These are phyloP conservation scores for Sphaeramia orbicularis DNA, from an alignment of 2,797 vertebrate genomes.

Conservation along the genomic window DNA sequence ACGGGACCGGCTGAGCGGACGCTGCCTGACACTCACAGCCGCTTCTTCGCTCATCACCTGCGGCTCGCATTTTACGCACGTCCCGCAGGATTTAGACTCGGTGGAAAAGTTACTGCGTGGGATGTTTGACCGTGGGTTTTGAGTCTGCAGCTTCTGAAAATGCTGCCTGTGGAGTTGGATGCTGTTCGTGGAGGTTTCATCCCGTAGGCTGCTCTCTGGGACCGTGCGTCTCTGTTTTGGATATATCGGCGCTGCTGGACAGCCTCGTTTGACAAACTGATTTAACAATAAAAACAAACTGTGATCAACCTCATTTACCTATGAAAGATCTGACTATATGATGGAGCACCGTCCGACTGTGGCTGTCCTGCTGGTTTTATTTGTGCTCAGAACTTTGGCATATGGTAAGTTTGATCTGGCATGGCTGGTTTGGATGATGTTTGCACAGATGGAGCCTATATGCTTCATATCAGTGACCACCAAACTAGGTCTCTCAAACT, in stretches of 20 bases:
- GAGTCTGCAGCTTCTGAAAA: constrained; percentile 23
- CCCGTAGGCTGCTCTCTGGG: constrained; percentile 34
- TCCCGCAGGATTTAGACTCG: constrained; percentile 7
- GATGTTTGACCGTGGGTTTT: constrained; percentile 27
- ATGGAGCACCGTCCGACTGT: constrained; percentile 80
- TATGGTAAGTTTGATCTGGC: constrained; percentile 79
- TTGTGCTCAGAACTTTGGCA: constrained; percentile 75
- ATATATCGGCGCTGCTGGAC: constrained; percentile 46
- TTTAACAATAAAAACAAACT: constrained; percentile 17
- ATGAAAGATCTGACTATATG: constrained; percentile 52
- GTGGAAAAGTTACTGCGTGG: constrained; percentile 42
- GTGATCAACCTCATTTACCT: constrained; percentile 20
- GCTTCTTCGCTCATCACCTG: constrained; percentile 58
- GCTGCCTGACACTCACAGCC: constrained; percentile 41
- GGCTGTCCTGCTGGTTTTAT: constrained; percentile 68
- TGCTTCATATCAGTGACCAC: constrained; percentile 17
- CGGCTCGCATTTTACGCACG: constrained; percentile 34
- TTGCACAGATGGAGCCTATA: constrained; percentile 59
- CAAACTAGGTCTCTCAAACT: constrained; percentile 18
- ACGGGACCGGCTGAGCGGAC: constrained; percentile 27
- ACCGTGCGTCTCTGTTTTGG: constrained; percentile 24
- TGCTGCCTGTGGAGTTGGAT: constrained; percentile 59
- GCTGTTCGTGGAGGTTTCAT: constrained; percentile 33
- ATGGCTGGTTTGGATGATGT: constrained; percentile 33
- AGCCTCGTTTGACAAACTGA: constrained; percentile 19